Percentiles rank a stretch among this genome's conserved stretches.
phyloP scores from a whole-genome alignment of 2,113 vertebrate species.

The Hypanus sabinus region DNA sequence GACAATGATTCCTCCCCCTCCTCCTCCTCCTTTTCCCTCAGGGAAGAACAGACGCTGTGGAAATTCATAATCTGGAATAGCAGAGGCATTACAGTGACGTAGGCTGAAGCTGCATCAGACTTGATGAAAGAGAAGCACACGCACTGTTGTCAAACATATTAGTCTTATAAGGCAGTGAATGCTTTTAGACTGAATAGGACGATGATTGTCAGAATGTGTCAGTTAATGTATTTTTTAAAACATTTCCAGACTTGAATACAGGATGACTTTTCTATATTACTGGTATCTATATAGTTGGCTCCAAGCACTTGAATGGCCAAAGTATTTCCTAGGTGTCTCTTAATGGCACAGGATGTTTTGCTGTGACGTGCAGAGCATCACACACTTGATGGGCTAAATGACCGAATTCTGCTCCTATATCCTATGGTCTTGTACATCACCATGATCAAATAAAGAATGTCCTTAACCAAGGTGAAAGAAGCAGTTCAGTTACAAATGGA shows the following conservation, averaged over 20 bases:
- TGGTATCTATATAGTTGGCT: background rate
- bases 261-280: background rate
- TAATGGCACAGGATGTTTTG: background rate
- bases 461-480: background rate
- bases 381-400: too few species aligned
- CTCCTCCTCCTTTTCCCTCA: background rate
- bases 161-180: background rate
- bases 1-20: background rate
- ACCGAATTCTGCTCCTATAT: too few species aligned
- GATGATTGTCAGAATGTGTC: background rate
- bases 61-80: constrained; percentile 22
- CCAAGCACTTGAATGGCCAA: background rate
- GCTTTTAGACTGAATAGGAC: background rate
- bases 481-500: background rate
- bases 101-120: constrained; percentile 20
- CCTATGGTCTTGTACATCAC: background rate
- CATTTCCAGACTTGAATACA: background rate
- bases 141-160: constrained; percentile 22
- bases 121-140: constrained; percentile 22
- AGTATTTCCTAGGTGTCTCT: background rate
- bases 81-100: constrained; percentile 22
- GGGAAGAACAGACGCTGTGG: constrained; percentile 9
- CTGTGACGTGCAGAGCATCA: too few species aligned
- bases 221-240: background rate
- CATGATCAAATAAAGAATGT: background rate